Evolutionary conservation across 2,113 vertebrate species (phyloP), one percentile per base, ranked within the genome.

Genomic region (Sinosuthora webbiana): DNA sequence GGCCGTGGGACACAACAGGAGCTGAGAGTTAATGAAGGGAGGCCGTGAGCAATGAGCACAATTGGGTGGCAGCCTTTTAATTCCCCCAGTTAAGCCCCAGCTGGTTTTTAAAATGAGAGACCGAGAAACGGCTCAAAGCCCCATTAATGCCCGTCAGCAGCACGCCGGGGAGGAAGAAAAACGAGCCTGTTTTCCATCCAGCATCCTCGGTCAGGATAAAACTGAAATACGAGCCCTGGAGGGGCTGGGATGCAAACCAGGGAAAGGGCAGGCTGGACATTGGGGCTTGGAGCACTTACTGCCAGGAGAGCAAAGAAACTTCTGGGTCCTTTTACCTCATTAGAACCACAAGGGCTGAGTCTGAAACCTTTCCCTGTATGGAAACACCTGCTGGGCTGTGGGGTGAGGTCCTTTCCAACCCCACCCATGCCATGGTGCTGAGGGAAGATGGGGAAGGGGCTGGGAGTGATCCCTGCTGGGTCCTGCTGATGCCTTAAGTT

Each of bases 221-320:
- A 21, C 31, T 59, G 62, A 80, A 83, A 35, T 35, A 11, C 0
- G 21, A 53, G 11, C 23, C 16, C 45, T 31, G 15, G 5, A 8
- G 55, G 2, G 53, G 35, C 6, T 4, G 35, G 35, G 27, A 6
- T 0, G 13, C 8, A 27, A 35, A 11, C 3, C 39, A 2, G 19
- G 4, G n/a, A n/a, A 12, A 33, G 12, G 68, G n/a, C 41, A 19
- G 73, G 31, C 10, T 52, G 45, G 63, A 2, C 14, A 5, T 2
- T 3, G 31, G 42, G 55, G 35, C 18, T 59, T 8, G 52, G 55
- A 30, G 23, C 56, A 10, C 56, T 39, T 39, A 41, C 44, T 44
- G 44, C 44, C 44, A 44, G 44, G 44, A 44, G 17, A 19, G 44
- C 44, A 19, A 44, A 44, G 44, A 44, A 44, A 6, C 17, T 44